Conservation (phyloP, 1,140 invertebrate species). For the Dendrolimus punctatus region DNA sequence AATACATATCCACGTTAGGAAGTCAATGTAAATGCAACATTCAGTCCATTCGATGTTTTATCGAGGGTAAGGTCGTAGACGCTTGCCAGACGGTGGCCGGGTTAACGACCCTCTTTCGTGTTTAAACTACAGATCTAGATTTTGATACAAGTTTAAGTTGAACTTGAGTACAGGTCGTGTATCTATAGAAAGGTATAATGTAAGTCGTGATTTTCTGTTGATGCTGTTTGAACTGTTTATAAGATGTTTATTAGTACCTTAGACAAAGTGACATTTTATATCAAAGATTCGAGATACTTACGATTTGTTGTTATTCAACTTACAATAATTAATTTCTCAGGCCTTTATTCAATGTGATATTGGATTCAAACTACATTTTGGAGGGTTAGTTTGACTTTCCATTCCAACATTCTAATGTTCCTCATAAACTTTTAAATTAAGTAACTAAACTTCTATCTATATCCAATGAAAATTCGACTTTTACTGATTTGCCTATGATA, state of each 20-base stretch:
- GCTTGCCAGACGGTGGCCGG: constrained; percentile 31
- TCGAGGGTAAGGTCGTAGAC: constrained; percentile 31
- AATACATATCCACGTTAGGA: neutral
- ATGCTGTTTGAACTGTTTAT: neutral
- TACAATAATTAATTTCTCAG: too few relatives aligned
- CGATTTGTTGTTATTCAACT: neutral
- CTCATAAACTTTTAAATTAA: too few relatives aligned
- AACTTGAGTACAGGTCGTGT: constrained; percentile 12
- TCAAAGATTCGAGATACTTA: neutral
- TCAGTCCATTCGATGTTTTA: neutral
- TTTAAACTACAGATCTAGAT: constrained; percentile 25
- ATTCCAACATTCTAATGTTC: too few relatives aligned
- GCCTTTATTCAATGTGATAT: too few relatives aligned
- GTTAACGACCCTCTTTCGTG: constrained; percentile 34
- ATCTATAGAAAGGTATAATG: constrained; percentile 9
- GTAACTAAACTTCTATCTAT: too few relatives aligned
- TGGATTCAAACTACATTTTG: too few relatives aligned
- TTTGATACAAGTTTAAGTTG: constrained; percentile 16
- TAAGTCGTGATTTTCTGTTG: constrained; percentile 9
- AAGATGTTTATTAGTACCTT: too few relatives aligned
- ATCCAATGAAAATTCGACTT: too few relatives aligned
- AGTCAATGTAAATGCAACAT: neutral
- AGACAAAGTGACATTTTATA: too few relatives aligned
- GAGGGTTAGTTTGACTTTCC: too few relatives aligned
- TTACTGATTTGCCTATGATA: too few relatives aligned